Evolutionary conservation across 2,888 invertebrate genomes (phyloP), one percentile per base, ranked within the genome.

Genomic region (Dicycla oo): DNA sequence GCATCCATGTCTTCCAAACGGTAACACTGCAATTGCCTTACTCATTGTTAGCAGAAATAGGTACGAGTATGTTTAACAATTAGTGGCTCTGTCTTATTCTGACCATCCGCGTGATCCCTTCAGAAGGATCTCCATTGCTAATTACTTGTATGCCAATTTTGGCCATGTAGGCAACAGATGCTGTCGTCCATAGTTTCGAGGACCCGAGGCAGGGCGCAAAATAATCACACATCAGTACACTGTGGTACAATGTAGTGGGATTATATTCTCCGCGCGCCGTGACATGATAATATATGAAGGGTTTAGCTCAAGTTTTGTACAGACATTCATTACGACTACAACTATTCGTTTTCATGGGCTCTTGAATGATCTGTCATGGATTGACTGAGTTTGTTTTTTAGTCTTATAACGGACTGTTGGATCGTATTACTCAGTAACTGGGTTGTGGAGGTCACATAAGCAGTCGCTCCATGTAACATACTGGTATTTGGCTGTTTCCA

Each of bases 221-320:
- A 30, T 56, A 79, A 66, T 74, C 69, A 45, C n/a, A n/a, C n/a
- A n/a, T n/a, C n/a, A n/a, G n/a, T n/a, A n/a, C n/a, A n/a, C n/a
- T n/a, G n/a, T 54, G 63, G 38, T 30, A 40, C 49, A 62, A 58
- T 40, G 30, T 69, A 45, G 53, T 57, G n/a, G 58, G 75, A 67
- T 79, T 75, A 75, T 58, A 70, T 34, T 13, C 66, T 13, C 40
- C 11, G 38, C 34, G 34, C 34, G 34, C 34, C 34, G 34, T 34
- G 34, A 34, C 6, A 34, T 56, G 54, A 77, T 78, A 69, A 78
- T 78, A 63, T 79, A 69, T 67, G 58, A 75, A 43, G 40, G 69
- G 65, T n/a, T 74, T 56, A 69, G 26, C 30, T n/a, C 18, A 49
- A 66, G 45, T 54, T 74, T 58, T 23, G 66, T 53, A 10, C 20